Evolutionary conservation across 2,113 vertebrate species (phyloP), one percentile per base, ranked within the genome.

Genomic region (Silurus meridionalis): DNA sequence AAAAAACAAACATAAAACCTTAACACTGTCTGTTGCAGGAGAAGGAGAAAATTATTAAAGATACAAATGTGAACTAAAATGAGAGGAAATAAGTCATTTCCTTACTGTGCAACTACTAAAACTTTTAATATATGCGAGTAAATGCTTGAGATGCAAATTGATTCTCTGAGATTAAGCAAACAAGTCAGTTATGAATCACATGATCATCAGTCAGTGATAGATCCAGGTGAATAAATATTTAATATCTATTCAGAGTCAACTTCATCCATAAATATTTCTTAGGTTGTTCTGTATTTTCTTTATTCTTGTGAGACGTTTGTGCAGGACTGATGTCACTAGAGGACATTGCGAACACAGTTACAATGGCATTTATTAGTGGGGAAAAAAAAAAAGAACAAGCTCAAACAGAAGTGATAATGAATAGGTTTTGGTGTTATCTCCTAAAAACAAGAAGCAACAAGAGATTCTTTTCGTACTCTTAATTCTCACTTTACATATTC

Each of bases 171-270:
- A 78, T 61, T 25, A 57, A 0, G 57, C 21, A 61, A 84, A 72
- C 48, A 71, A 91, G 83, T 75, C 48, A 83, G 64, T 64, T 1
- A 48, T 57, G 87, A 90, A 72, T 91, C 90, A 89, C 87, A 89
- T 93, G 89, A 89, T 25, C 82, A 77, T 50, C 74, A 55, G 52
- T 25, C 5, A 19, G 52, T 25, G 52, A 55, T 52, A 77, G 23
- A 50, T 74, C 48, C 46, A 50, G 17, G 71, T 74, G 71, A 82
- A 23, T 53, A 66, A 57, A 57, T 52, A 71, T 82, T 64, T 82
- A 55, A 77, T 67, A 21, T 55, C 52, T 55, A 55, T 55, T 69
- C 63, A 53, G 7, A 50, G 74, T 77, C 10, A n/a, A 77, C 50
- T 55, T 53, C 50, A 6, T 19, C 21, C 10, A 53, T 50, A 6